Percentiles rank a stretch among this genome's conserved stretches.
Evolutionary conservation across 1,140 invertebrate species (phyloP).

Genomic region (Drosophila bifasciata): DNA sequence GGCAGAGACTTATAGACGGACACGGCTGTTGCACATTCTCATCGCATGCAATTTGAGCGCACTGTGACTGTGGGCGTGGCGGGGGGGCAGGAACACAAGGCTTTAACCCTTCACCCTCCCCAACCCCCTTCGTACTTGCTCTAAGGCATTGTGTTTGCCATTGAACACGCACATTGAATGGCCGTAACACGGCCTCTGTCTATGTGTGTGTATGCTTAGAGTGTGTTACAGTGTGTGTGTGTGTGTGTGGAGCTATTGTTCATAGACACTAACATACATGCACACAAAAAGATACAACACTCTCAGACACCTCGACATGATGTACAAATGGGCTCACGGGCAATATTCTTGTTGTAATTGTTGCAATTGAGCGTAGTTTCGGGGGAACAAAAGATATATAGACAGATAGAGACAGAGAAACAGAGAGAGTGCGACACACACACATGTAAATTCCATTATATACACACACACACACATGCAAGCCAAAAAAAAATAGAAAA

Average conservation of each 20-base stretch:
- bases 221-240: constrained; percentile 8
- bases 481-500: neutral
- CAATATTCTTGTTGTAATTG: constrained; percentile 76
- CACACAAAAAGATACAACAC: constrained; percentile 10
- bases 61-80: constrained; percentile 28
- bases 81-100: constrained; percentile 37
- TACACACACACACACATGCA: no score
- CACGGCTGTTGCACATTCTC: constrained; percentile 76
- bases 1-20: constrained; percentile 17
- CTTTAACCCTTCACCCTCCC: neutral
- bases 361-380: constrained; percentile 72
- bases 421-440: constrained; percentile 13
- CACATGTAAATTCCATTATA: constrained; percentile 9
- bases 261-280: constrained; percentile 46
- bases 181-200: constrained; percentile 35
- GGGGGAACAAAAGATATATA: constrained; percentile 49
- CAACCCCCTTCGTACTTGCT: constrained; percentile 17
- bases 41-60: constrained; percentile 67
- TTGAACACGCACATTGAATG: constrained; percentile 74
- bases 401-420: constrained; percentile 14
- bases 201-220: constrained; percentile 3
- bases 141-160: constrained; percentile 70
- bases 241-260: constrained; percentile 28
- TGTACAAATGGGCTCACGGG: constrained; percentile 57
- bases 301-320: constrained; percentile 48